Evolutionary conservation across 2,113 vertebrate genomes (phyloP), one percentile per base, ranked within the genome.

Genomic region (Tragelaphus imberbis): DNA sequence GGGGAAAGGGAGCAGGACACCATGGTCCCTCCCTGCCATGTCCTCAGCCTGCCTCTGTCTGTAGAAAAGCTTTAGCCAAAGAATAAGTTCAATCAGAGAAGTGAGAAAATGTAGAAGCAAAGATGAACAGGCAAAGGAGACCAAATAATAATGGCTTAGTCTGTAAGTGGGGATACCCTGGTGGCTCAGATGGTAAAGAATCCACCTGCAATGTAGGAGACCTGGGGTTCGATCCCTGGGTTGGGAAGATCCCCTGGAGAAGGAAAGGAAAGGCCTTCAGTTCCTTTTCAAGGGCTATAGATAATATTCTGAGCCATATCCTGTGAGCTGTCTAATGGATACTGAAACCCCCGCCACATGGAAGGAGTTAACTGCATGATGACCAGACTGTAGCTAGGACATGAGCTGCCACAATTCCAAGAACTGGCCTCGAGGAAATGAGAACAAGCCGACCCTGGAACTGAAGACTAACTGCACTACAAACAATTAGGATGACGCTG

Each of bases 21-120:
- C 36, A 40, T 6, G n/a, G 68, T 3, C n/a, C 19, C 68, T 23
- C 19, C 68, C 5, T 1, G 0, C 19, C 10, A 6, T 1, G 9
- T 36, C 68, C n/a, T 40, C 68, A 71, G 68, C 19, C n/a, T 40
- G 19, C 68, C 68, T 71, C 36, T 36, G 19, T 23, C n/a, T 40
- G 68, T 12, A 40, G 19, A 27, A 44, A 77, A 27, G 3, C 36
- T 44, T 40, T 44, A 77, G 23, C 36, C 71, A 27, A 77, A 77
- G 71, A 77, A 44, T 44, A 77, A 44, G 71, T 14, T 27, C 36
- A 77, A 44, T 27, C 36, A 77, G 71, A 77, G 71, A 44, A 44
- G 21, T 14, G 6, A 71, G n/a, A 40, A 71, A 71, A 40, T 40
- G 71, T 36, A 77, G 36, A 77, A 77, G 36, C 23, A 44, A 44